Conservation (phyloP, 2,797 vertebrate genomes). For the Typhlichthys eigenmanni region DNA sequence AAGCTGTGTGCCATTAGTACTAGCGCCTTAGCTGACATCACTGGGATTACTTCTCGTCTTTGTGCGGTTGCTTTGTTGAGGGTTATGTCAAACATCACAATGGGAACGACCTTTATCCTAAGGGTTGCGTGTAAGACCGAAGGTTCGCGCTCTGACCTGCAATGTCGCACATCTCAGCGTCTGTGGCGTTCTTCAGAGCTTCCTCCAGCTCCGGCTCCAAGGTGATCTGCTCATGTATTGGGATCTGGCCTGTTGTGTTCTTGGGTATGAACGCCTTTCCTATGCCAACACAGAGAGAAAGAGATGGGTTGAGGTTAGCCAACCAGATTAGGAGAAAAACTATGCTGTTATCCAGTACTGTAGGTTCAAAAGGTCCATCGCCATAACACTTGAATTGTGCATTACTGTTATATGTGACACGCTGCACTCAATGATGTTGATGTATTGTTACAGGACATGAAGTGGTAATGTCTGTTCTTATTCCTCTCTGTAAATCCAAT, state of each 20-base stretch:
- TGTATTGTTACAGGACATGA: neutral
- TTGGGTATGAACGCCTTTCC: conserved; percentile 88
- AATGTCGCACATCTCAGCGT: conserved; percentile 97
- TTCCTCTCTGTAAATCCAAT: too few relatives aligned
- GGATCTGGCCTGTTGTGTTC: conserved; percentile 76
- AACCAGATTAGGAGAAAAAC: too few relatives aligned
- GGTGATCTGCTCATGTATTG: conserved; percentile 84
- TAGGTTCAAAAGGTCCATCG: too few relatives aligned
- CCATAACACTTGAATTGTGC: too few relatives aligned
- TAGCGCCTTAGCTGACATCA: conserved; percentile 9
- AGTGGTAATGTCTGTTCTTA: too few relatives aligned
- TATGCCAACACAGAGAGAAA: conserved; percentile 37
- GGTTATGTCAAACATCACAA: neutral
- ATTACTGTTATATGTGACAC: too few relatives aligned
- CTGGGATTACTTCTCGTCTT: neutral
- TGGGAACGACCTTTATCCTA: neutral
- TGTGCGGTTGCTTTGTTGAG: neutral
- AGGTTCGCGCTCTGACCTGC: conserved; percentile 76
- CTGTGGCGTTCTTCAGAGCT: conserved; percentile 88
- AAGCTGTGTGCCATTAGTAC: neutral
- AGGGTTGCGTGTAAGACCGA: too few relatives aligned
- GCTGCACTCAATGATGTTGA: neutral
- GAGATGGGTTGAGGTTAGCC: neutral
- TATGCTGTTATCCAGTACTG: too few relatives aligned
- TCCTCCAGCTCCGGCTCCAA: conserved; percentile 95